Conservation (phyloP, 1,140 invertebrate genomes). For the Solenopsis fugax region DNA sequence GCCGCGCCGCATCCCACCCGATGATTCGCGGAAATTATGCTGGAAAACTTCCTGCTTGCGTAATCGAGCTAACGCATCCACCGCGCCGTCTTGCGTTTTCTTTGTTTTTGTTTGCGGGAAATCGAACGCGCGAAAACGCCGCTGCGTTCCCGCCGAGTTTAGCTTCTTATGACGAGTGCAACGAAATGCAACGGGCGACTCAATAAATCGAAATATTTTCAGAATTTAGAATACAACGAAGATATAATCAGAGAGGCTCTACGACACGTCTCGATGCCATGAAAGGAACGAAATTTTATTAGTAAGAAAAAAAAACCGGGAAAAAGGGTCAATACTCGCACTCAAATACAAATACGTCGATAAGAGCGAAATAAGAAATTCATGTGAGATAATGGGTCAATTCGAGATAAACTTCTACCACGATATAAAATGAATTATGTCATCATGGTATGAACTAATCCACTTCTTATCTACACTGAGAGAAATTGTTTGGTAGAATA, state of each 20-base stretch:
- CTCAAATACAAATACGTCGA: neutral
- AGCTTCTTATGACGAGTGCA: neutral
- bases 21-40: constrained; percentile 27
- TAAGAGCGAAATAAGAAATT: neutral
- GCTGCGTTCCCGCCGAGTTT: neutral
- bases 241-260: neutral
- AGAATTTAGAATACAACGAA: neutral
- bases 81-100: neutral
- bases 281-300: neutral
- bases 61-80: neutral
- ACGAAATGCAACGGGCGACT: neutral
- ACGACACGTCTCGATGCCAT: no score
- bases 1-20: neutral
- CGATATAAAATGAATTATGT: neutral
- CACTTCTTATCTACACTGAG: constrained; percentile 19
- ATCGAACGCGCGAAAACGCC: neutral
- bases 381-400: neutral
- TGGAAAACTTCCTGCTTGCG: neutral
- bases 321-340: neutral
- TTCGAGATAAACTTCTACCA: neutral
- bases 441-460: neutral
- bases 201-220: neutral
- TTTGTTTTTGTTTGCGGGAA: constrained; percentile 21
- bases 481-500: no score
- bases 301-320: neutral